Base-by-base conservation (phyloP, 2,797 vertebrate genomes). In the Labeo calbasu region DNA sequence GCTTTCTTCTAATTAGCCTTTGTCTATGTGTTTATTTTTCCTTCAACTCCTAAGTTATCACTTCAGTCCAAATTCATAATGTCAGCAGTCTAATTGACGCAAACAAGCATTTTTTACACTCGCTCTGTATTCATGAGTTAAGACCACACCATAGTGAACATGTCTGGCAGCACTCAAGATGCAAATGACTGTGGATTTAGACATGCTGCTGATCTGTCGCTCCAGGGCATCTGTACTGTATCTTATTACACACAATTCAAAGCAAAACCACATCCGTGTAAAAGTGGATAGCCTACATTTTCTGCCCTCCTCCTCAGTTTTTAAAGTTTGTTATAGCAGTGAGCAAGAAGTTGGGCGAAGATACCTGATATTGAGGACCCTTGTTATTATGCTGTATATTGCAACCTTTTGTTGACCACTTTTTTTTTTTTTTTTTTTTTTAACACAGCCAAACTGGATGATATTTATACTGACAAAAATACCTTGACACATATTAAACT, bases 51-150 rank as follows among this genome's bases (percentile, higher is more conserved):
- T 81, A 19, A 68, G 86, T 85, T 82, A 86, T 77, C 83, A 70
- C 79, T 75, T 70, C 50, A 57, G 70, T 84, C 84, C 82, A 86
- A 84, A 84, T 75, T 51, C 69, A 73, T 84, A 80, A 87, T 84
- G 81, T 81, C 77, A 85, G 82, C 50, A 70, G 86, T 73, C 84
- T 90, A 88, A 89, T 86, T 88, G 85, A 83, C 65, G 32, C 86
- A 82, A 55, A 46, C 66, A 72, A 72, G 78, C 76, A 70, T 48
- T 73, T 68, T 32, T 55, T 71, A 83, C 59, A 77, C 73, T 72
- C 61, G 76, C 81, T 88, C 61, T 87, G 86, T 83, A 88, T 90
- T 89, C 84, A 86, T 85, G 84, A 88, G 84, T 77, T 82, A 48
- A 57, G 83, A 87, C 46, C 78, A 77, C 50, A 59, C 28, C 21